Evolutionary conservation across 2,797 vertebrate genomes (phyloP).

Genomic region (Setipinna tenuifilis): DNA sequence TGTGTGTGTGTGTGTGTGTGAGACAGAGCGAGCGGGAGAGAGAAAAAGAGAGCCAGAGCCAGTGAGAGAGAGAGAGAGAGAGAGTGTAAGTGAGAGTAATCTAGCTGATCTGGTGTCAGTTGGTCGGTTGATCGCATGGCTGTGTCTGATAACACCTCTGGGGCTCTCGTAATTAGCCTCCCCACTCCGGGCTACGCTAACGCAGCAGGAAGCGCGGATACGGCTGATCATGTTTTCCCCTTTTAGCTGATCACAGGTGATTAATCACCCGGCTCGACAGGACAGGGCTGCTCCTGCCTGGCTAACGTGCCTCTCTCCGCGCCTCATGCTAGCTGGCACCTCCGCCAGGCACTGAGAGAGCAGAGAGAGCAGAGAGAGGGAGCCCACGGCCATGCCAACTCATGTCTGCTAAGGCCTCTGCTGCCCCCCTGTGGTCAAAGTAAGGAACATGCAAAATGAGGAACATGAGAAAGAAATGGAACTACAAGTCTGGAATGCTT

Average conservation of each 20-base stretch:
- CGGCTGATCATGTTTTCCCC: slow-evolving; percentile 51
- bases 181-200: slow-evolving; percentile 34
- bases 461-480: not conserved
- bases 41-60: too few relatives aligned
- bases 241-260: slow-evolving; percentile 50
- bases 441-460: not conserved
- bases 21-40: too few relatives aligned
- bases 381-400: not conserved
- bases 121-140: slow-evolving; percentile 41
- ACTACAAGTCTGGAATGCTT: not conserved
- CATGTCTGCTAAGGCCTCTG: not conserved
- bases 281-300: not conserved
- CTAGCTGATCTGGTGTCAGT: slow-evolving; percentile 49
- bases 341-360: too few relatives aligned
- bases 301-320: not conserved
- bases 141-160: slow-evolving; percentile 53
- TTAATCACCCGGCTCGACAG: slow-evolving; percentile 50
- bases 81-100: slow-evolving; percentile 40
- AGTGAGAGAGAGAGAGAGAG: not conserved
- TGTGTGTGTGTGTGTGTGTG: not conserved
- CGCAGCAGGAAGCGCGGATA: slow-evolving; percentile 39
- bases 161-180: slow-evolving; percentile 46
- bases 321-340: not conserved
- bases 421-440: not conserved
- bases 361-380: not conserved